Evolutionary conservation across 2,888 invertebrate genomes (phyloP), one percentile per base, ranked within the genome.

Genomic region (Eupeodes latifasciatus): DNA sequence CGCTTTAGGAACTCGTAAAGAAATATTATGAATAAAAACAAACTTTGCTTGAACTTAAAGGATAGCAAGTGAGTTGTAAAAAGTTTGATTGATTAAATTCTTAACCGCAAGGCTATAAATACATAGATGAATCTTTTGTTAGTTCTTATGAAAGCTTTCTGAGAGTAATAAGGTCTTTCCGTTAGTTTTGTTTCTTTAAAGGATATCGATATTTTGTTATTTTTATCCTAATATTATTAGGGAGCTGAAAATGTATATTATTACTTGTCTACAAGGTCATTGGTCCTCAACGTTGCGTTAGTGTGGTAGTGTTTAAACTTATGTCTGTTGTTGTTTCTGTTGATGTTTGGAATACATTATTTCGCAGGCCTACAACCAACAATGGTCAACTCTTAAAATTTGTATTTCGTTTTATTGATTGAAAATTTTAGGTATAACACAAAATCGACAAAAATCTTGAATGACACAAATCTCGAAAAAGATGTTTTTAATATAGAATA

Each of bases 51-150:
- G 79, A 47, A 47, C 66, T 72, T 12, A 71, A 47, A 47, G 44
- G 62, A 69, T 72, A 57, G 3, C 19, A 19, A 57, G 57, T 64
- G 55, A 57, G 10, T 72, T 59, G 59, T 14, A 51, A 83, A 53
- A 59, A 83, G 19, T 57, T 71, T 83, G 83, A 83, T 83, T 83
- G 83, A 83, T 83, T 78, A 72, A 51, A 51, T 66, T 75, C 12
- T 67, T 67, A 51, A 36, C 69, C 40, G 12, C 61, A 27, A 74
- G 59, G 40, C 61, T 47, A 14, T 34, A 6, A 16, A 51, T 57
- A 57, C 6, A 40, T 53, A 19, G 51, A 69, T 55, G 40, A 55
- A 49, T 51, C 34, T 44, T 53, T 40, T 71, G 19, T 55, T 55
- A 53, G 10, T 55, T 19, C 55, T 0, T 7, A 7, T 19, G 55